These are phyloP conservation scores for Mesembrinibis cayennensis DNA, from an alignment of 2,113 vertebrate species.

Conservation along the genomic window DNA sequence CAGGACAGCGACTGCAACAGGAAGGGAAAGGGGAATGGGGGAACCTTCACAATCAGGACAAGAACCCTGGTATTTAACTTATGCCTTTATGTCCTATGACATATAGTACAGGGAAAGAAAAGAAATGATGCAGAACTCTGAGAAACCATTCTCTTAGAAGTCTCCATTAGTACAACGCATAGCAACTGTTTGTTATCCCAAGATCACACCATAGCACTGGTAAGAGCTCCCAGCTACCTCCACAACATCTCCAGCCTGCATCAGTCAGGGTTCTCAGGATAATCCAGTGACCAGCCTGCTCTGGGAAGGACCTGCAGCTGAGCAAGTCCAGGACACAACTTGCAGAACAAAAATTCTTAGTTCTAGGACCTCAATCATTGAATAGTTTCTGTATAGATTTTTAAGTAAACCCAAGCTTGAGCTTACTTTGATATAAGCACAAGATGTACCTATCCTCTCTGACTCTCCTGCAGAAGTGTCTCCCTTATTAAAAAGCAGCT, in stretches of 20 bases:
- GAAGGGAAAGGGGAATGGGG: neutral
- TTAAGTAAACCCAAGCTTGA: neutral
- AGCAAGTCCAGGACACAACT: neutral
- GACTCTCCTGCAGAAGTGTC: neutral
- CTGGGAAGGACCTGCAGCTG: neutral
- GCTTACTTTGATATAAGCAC: neutral
- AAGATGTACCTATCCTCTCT: neutral
- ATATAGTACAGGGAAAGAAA: accelerated
- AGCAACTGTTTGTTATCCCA: neutral
- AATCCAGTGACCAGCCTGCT: neutral
- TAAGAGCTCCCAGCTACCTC: neutral
- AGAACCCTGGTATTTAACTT: neutral
- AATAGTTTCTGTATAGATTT: neutral
- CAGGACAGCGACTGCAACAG: neutral
- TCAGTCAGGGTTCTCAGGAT: neutral
- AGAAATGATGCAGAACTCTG: neutral
- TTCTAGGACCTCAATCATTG: neutral
- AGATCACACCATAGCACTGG: accelerated
- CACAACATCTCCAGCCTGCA: neutral
- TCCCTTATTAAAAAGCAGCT: neutral
- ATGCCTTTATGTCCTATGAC: neutral
- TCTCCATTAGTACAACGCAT: neutral
- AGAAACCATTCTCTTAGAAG: neutral
- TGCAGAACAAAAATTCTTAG: neutral
- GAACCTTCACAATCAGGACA: neutral